Conservation (phyloP, 2,797 vertebrate genomes). For the Neosilurus mollespiculum region DNA sequence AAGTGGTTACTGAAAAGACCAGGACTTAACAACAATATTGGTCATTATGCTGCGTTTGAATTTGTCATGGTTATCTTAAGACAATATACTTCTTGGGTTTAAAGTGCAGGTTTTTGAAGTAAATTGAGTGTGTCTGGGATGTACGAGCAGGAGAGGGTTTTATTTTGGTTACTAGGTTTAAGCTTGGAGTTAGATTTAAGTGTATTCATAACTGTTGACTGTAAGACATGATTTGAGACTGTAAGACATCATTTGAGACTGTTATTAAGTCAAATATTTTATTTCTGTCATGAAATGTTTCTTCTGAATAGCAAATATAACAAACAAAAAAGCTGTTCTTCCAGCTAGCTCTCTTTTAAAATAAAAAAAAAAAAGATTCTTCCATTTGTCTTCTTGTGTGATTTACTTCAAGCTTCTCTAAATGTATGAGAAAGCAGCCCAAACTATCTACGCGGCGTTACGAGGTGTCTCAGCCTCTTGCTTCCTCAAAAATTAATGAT, state of each 20-base stretch:
- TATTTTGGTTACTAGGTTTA: not conserved
- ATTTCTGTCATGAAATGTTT: not conserved
- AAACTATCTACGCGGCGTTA: not conserved
- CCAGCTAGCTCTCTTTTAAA: not conserved
- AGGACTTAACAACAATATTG: not conserved
- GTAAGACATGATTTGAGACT: not conserved
- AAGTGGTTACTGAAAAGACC: not conserved
- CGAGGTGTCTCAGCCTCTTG: not conserved
- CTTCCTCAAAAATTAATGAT: not conserved
- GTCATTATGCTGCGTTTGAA: slow-evolving; percentile 17
- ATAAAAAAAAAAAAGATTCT: not conserved
- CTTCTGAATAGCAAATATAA: not conserved
- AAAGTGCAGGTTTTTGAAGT: no score
- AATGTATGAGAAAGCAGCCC: not conserved
- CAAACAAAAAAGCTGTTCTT: slow-evolving; percentile 2
- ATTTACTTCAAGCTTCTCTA: not conserved
- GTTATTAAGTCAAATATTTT: not conserved
- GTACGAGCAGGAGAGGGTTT: no score
- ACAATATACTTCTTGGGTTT: not conserved
- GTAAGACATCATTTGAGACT: not conserved
- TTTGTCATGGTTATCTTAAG: not conserved
- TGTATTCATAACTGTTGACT: not conserved
- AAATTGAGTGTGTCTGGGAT: no score
- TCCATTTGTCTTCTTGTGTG: not conserved
- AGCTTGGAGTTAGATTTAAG: not conserved